These are phyloP conservation scores for Gambusia yucatana DNA, from an alignment of 2,797 vertebrate species.

Conservation along the genomic window DNA sequence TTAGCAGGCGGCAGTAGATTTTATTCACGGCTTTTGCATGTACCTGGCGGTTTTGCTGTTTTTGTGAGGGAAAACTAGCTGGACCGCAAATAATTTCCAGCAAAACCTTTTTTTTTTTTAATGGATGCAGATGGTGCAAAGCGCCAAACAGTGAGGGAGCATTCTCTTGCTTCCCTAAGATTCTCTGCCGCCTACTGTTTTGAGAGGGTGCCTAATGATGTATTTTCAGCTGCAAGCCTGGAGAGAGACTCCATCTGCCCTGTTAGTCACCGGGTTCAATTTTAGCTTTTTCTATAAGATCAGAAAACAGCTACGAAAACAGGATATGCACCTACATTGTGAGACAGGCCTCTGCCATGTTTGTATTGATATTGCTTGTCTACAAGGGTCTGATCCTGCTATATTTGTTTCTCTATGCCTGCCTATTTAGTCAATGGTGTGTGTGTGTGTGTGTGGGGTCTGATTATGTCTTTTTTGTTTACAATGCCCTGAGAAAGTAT, in stretches of 20 bases:
- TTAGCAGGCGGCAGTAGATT: slow-evolving; percentile 33
- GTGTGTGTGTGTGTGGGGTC: not conserved
- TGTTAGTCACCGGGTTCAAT: not conserved
- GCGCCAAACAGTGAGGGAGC: slow-evolving; percentile 5
- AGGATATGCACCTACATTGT: slow-evolving; percentile 29
- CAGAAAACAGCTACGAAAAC: not conserved
- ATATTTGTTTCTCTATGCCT: slow-evolving; percentile 10
- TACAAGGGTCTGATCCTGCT: slow-evolving; percentile 1
- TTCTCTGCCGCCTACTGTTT: slow-evolving; percentile 7
- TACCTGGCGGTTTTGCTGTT: slow-evolving; percentile 11
- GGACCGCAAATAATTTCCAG: slow-evolving; percentile 25
- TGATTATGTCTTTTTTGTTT: not conserved
- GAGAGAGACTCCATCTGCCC: not conserved
- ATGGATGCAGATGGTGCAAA: slow-evolving; percentile 10
- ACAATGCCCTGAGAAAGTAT: slow-evolving; percentile 1
- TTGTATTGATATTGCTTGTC: slow-evolving; percentile 6
- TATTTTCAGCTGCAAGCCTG: not conserved
- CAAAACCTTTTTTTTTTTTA: slow-evolving; percentile 16
- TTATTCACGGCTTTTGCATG: slow-evolving; percentile 16
- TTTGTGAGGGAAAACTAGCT: slow-evolving; percentile 8
- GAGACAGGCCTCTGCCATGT: slow-evolving; percentile 43
- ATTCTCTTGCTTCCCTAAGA: not conserved
- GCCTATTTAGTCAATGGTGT: not conserved
- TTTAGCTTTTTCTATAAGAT: slow-evolving; percentile 5
- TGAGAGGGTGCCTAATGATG: slow-evolving; percentile 1